Conservation (phyloP, 2,113 vertebrate genomes). For the Sinosuthora webbiana region DNA sequence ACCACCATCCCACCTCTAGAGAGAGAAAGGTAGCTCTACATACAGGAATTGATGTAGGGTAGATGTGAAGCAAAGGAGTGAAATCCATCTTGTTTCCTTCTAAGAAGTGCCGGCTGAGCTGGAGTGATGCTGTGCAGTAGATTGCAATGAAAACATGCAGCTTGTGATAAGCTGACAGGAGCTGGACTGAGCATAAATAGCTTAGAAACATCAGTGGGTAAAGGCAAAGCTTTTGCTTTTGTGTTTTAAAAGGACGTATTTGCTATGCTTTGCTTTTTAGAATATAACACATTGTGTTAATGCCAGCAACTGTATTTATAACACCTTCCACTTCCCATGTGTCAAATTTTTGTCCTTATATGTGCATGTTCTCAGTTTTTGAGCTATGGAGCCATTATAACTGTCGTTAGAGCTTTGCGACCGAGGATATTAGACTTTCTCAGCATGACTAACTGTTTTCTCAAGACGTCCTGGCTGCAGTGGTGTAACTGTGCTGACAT, state of each 20-base stretch:
- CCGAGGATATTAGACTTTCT: neutral
- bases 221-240: constrained; percentile 29
- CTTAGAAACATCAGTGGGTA: constrained; percentile 11
- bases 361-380: neutral
- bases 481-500: constrained; percentile 31
- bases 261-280: constrained; percentile 27
- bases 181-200: constrained; percentile 34
- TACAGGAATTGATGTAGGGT: neutral
- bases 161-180: constrained; percentile 47
- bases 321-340: constrained; percentile 1
- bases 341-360: neutral
- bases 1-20: neutral
- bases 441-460: constrained; percentile 34
- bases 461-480: constrained; percentile 2
- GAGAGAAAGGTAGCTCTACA: neutral
- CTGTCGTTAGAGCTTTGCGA: neutral
- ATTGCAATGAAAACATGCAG: constrained; percentile 45
- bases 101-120: constrained; percentile 34
- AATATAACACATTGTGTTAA: neutral
- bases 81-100: constrained; percentile 25
- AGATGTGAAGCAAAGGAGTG: neutral
- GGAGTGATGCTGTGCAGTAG: constrained; percentile 37
- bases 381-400: neutral
- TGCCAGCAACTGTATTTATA: constrained; percentile 11
- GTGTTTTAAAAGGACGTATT: neutral